Evolutionary conservation across 2,797 vertebrate genomes (phyloP), one percentile per base, ranked within the genome.

Genomic region (Sebastes variabilis): DNA sequence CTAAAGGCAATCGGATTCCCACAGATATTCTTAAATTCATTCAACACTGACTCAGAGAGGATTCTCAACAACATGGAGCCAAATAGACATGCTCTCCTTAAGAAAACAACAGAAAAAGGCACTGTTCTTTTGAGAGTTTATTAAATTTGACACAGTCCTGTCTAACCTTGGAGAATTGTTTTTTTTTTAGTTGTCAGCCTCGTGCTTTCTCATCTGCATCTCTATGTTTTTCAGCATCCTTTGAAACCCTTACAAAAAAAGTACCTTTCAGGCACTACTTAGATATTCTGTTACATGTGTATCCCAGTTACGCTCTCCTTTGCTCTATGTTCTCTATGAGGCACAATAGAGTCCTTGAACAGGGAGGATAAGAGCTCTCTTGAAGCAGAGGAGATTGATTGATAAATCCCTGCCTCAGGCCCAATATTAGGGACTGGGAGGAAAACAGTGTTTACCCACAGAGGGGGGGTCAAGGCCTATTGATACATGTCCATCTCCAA

Each of bases 401-500:
- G 74, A 87, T 85, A 76, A 90, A 84, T 82, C 64, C 72, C 73
- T 69, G 46, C 54, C 59, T 80, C 54, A 70, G 62, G 79, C 55
- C 54, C 62, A 80, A 58, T 81, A 82, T 84, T 69, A 81, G n/a
- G 30, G 46, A 32, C 66, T 55, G 49, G 24, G 67, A 80, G 75
- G 56, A 69, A 80, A 80, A 68, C 69, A 69, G 55, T 81, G 81
- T 85, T 84, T 85, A 85, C 59, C 55, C 75, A 82, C 59, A 79
- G 64, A 65, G 62, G 49, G 62, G 66, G 64, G 77, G 52, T 86
- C 70, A 70, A 71, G 73, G 77, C 75, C 67, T 82, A 83, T 82
- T 90, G 88, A 92, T 89, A 76, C 30, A 52, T 82, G 84, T 88
- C 90, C 61, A 83, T 88, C 74, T 87, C 27, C 1, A 61, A 83